These are phyloP conservation scores for Xanthia icteritia DNA, from an alignment of 2,888 invertebrate species.

Conservation along the genomic window DNA sequence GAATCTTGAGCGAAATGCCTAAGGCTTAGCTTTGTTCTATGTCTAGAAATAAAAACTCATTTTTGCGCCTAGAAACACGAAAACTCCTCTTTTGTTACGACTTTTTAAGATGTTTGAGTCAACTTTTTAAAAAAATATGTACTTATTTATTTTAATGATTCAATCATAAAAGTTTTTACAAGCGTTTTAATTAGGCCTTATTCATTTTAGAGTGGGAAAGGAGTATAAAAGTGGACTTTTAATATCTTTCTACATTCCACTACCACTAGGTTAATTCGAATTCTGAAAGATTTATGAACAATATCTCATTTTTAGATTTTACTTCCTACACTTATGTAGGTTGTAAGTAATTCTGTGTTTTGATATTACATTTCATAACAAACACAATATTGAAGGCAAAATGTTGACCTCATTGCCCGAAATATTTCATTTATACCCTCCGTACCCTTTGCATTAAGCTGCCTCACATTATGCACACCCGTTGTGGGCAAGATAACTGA, in stretches of 20 bases:
- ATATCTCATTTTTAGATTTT: background rate
- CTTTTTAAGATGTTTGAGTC: conserved; percentile 2
- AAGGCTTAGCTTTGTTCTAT: background rate
- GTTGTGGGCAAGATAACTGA: conserved; percentile 49
- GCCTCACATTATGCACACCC: conserved; percentile 46
- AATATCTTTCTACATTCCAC: background rate
- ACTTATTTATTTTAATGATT: conserved; percentile 1
- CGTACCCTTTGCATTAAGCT: conserved; percentile 53
- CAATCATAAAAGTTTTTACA: background rate
- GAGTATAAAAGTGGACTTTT: background rate
- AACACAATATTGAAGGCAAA: conserved; percentile 23
- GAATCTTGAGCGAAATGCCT: conserved; percentile 24
- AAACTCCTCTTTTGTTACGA: background rate
- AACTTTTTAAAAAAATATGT: background rate
- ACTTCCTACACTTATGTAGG: background rate
- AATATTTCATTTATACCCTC: conserved; percentile 53
- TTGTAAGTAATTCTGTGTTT: background rate
- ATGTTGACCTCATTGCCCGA: conserved; percentile 43
- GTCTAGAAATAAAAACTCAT: background rate
- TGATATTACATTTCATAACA: background rate
- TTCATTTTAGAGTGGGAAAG: no score
- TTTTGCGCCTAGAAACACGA: background rate
- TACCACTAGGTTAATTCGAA: background rate
- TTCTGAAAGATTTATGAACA: no score
- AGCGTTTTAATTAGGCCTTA: background rate